Evolutionary conservation across 2,797 vertebrate species (phyloP).

Genomic region (Galaxias olidus): DNA sequence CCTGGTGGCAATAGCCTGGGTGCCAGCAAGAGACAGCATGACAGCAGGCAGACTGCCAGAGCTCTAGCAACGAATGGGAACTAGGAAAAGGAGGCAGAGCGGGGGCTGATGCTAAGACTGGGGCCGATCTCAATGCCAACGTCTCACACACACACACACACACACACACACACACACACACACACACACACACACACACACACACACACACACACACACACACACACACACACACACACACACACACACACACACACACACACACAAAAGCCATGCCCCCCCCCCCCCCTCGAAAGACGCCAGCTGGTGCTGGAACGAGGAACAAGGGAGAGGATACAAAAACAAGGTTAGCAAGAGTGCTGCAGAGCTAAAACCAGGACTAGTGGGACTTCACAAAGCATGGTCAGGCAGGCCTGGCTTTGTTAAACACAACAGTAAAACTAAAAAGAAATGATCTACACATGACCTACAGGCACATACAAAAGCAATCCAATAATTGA

Average conservation of each 20-base stretch:
- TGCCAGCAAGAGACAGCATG: not conserved
- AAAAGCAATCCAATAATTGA: not conserved
- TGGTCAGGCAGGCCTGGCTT: constrained; percentile 10
- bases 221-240: not conserved
- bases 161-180: constrained; percentile 40
- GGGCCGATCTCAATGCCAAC: too few relatives aligned
- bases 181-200: constrained; percentile 37
- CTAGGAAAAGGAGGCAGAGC: constrained; percentile 1
- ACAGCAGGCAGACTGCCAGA: constrained; percentile 34
- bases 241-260: constrained; percentile 47
- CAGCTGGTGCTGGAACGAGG: constrained; percentile 35
- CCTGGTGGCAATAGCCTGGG: too few relatives aligned
- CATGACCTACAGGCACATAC: not conserved
- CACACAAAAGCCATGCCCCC: constrained; percentile 43
- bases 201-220: not conserved
- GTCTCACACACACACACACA: constrained; percentile 39
- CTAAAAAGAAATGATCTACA: constrained; percentile 21
- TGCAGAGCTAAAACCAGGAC: constrained; percentile 18
- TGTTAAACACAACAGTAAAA: constrained; percentile 25
- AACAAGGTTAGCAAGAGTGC: constrained; percentile 16
- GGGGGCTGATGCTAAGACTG: too few relatives aligned
- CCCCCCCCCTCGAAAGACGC: constrained; percentile 20
- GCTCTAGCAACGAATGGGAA: constrained; percentile 23
- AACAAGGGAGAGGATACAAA: constrained; percentile 38
- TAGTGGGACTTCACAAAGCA: constrained; percentile 24